Percentiles rank a stretch among this genome's conserved stretches.
phyloP scores from a whole-genome alignment of 2,888 invertebrate species.

The Caenorhabditis wallacei region DNA sequence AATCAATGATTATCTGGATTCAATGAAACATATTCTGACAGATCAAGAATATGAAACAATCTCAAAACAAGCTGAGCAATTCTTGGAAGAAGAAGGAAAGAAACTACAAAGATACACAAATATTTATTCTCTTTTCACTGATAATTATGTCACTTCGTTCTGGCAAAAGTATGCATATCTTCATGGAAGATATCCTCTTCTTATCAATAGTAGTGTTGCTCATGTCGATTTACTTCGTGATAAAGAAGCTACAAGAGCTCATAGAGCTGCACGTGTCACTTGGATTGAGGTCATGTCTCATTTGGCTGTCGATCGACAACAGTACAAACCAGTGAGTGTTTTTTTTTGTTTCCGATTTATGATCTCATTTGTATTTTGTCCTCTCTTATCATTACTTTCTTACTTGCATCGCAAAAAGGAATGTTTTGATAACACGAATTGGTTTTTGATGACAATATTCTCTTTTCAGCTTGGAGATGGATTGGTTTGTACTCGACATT shows the following conservation, averaged over 20 bases:
- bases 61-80: conserved; percentile 66
- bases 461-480: conserved; percentile 76
- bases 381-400: conserved; percentile 18
- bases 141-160: conserved; percentile 80
- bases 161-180: conserved; percentile 82
- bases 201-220: conserved; percentile 79
- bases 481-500: conserved; percentile 78
- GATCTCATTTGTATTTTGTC: conserved; percentile 44
- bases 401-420: conserved; percentile 19
- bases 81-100: conserved; percentile 75
- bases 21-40: conserved; percentile 70
- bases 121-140: conserved; percentile 71
- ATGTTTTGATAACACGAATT: conserved; percentile 22
- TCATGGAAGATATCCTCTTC: conserved; percentile 74
- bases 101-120: conserved; percentile 75
- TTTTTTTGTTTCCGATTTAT: conserved; percentile 19
- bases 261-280: conserved; percentile 77
- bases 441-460: conserved; percentile 1
- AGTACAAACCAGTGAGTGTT: conserved; percentile 73
- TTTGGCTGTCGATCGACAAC: conserved; percentile 77
- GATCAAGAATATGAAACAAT: conserved; percentile 75
- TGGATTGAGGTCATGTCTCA: conserved; percentile 76
- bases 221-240: conserved; percentile 73
- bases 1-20: conserved; percentile 73
- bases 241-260: conserved; percentile 71